phyloP scores from a whole-genome alignment of 2,797 vertebrate species.

The Iguana delicatissima region DNA sequence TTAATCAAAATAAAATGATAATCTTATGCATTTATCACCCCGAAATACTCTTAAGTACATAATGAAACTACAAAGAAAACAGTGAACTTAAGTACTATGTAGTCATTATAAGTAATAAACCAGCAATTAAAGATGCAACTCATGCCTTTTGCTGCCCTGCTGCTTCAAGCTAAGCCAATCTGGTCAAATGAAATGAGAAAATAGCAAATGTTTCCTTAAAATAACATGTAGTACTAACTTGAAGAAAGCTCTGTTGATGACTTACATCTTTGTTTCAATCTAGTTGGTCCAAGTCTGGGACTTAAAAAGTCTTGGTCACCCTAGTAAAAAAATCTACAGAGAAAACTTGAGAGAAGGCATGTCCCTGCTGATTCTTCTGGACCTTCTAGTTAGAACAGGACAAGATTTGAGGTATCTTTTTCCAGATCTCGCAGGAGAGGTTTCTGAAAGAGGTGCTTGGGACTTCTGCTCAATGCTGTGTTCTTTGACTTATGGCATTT shows the following conservation, averaged over 20 bases:
- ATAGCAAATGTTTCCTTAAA: neutral
- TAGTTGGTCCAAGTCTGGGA: neutral
- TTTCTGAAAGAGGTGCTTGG: neutral
- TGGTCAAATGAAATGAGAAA: neutral
- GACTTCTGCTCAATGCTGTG: neutral
- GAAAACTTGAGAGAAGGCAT: neutral
- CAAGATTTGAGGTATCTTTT: neutral
- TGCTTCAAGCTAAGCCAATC: neutral
- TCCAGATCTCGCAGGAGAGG: neutral
- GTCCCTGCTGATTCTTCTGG: neutral
- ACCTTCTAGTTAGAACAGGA: neutral
- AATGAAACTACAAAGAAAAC: neutral
- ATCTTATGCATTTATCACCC: neutral
- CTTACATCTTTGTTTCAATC: neutral
- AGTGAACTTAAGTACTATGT: neutral
- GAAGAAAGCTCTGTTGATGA: neutral
- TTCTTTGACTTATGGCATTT: neutral
- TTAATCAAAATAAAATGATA: neutral
- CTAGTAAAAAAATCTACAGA: neutral
- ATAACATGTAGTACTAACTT: neutral
- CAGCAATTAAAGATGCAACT: conserved; percentile 4
- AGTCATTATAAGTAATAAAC: neutral
- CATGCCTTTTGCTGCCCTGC: neutral
- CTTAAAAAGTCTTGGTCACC: neutral
- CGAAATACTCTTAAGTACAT: neutral